Conservation (phyloP, 2,797 vertebrate genomes). For the Cirrhinus molitorella region DNA sequence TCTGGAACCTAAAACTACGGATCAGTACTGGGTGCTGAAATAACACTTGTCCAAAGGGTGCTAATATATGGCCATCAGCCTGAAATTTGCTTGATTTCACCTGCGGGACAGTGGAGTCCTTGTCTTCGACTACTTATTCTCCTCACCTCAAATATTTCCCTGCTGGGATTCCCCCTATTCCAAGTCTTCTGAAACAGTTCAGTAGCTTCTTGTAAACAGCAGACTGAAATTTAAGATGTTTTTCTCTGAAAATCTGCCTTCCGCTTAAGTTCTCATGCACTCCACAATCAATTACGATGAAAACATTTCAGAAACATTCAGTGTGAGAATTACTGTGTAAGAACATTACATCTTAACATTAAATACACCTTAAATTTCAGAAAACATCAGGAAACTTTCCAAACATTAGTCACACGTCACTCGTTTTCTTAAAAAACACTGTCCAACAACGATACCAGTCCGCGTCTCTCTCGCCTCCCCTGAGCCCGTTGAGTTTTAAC, state of each 20-base stretch:
- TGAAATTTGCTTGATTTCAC: slow-evolving; percentile 70
- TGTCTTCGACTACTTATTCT: slow-evolving; percentile 77
- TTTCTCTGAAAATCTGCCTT: slow-evolving; percentile 5
- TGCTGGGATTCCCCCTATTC: slow-evolving; percentile 49
- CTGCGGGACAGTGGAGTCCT: slow-evolving; percentile 74
- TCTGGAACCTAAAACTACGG: slow-evolving; percentile 68
- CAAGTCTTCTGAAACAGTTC: neutral
- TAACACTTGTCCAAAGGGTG: slow-evolving; percentile 67
- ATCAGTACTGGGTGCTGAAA: slow-evolving; percentile 57
- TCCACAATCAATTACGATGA: neutral
- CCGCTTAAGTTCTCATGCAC: no score
- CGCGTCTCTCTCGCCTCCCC: no score
- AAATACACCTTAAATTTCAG: neutral
- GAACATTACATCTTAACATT: neutral
- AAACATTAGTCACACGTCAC: no score
- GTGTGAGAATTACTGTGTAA: neutral
- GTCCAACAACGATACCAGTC: no score
- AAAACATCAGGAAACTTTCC: neutral
- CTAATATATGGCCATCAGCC: slow-evolving; percentile 66
- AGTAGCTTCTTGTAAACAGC: neutral
- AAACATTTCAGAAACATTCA: neutral
- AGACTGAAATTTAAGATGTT: slow-evolving; percentile 6
- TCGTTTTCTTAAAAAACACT: no score
- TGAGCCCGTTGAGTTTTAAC: no score
- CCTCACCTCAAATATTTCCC: slow-evolving; percentile 76